Conservation (phyloP, 2,888 invertebrate genomes). For the Tenthredo notha region DNA sequence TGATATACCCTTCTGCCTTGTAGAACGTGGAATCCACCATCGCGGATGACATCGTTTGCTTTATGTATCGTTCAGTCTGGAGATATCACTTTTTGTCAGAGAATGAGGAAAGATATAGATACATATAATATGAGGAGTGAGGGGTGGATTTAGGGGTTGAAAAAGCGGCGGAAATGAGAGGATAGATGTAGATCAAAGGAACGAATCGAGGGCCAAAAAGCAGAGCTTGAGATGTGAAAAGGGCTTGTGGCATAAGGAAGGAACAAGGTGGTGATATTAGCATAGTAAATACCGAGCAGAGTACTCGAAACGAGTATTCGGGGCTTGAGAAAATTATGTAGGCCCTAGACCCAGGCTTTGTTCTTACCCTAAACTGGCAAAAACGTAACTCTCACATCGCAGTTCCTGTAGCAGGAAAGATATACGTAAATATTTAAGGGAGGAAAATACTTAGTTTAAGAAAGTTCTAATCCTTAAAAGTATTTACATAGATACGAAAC, state of each 20-base stretch:
- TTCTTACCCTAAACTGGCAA: conserved; percentile 2
- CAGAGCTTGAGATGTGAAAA: neutral
- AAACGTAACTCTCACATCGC: neutral
- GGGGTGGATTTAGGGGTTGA: neutral
- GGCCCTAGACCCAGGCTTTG: conserved; percentile 13
- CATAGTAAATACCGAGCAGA: conserved; percentile 30
- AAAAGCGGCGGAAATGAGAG: conserved; percentile 17
- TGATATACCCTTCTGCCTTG: neutral
- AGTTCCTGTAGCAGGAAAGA: neutral
- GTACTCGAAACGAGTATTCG: neutral
- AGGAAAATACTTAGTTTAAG: neutral
- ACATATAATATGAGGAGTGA: neutral
- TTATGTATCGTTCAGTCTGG: neutral
- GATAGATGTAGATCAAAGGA: conserved; percentile 10
- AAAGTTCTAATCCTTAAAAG: neutral
- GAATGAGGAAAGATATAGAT: neutral
- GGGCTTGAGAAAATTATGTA: conserved; percentile 3
- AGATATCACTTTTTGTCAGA: neutral
- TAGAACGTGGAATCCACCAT: neutral
- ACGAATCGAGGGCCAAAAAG: neutral
- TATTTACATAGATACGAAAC: neutral
- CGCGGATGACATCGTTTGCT: neutral
- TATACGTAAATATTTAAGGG: neutral
- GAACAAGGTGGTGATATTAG: conserved; percentile 14
- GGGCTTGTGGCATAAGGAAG: neutral